A percentile compares a stretch with the other conserved stretches of the same genome.
Conservation (phyloP, 2,888 invertebrate genomes). For the Cantharis lateralis region DNA sequence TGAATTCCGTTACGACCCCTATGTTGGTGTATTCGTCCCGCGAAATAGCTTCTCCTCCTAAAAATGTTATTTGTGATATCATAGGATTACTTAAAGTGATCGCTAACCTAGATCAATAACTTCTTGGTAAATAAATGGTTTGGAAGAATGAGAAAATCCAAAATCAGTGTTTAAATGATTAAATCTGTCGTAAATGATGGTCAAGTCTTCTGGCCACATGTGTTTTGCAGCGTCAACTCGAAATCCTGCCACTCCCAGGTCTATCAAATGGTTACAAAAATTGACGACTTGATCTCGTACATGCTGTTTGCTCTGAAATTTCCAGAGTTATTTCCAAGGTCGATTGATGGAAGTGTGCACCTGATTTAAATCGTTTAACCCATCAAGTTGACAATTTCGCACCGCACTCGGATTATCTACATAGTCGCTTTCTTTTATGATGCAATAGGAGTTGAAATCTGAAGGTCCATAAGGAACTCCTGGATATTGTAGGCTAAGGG, state of each 20-base stretch:
- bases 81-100: too few relatives aligned
- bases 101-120: slow-evolving; percentile 68
- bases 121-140: slow-evolving; percentile 76
- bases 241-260: slow-evolving; percentile 83
- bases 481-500: slow-evolving; percentile 54
- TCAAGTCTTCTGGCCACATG: slow-evolving; percentile 77
- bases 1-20: slow-evolving; percentile 80
- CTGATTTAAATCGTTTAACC: slow-evolving; percentile 79
- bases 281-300: slow-evolving; percentile 68
- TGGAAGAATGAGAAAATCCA: slow-evolving; percentile 66
- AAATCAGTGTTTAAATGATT: slow-evolving; percentile 66
- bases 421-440: slow-evolving; percentile 64
- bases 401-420: slow-evolving; percentile 63
- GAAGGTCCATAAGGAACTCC: slow-evolving; percentile 67
- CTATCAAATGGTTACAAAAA: slow-evolving; percentile 69
- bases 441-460: slow-evolving; percentile 73
- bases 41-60: slow-evolving; percentile 52
- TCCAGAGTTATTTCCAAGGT: background rate
- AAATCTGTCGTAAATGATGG: slow-evolving; percentile 66
- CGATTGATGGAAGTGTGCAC: slow-evolving; percentile 36
- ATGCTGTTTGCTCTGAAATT: slow-evolving; percentile 52
- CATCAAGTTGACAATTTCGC: slow-evolving; percentile 59
- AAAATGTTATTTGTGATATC: background rate
- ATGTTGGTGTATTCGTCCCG: slow-evolving; percentile 55
- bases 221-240: slow-evolving; percentile 79